These are phyloP conservation scores for Athene noctua DNA, from an alignment of 2,113 vertebrate genomes.

Conservation along the genomic window DNA sequence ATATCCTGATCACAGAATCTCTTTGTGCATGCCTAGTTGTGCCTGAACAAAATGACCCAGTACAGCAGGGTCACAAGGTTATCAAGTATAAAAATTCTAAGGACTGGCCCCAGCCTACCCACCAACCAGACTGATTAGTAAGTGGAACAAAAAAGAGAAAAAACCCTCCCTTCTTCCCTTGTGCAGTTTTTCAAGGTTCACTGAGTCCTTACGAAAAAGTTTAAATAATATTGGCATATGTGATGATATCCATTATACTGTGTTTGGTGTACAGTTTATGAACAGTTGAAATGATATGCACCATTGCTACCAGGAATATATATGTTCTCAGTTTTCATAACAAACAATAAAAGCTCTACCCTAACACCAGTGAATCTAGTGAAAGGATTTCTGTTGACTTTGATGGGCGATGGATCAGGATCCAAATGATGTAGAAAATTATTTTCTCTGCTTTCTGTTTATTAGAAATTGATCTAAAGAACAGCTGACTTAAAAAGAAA, in stretches of 20 bases:
- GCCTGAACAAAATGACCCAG: neutral
- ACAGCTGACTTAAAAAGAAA: neutral
- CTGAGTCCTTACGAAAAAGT: neutral
- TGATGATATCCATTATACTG: neutral
- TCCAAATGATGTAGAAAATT: neutral
- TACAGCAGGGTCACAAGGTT: neutral
- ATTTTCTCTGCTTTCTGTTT: neutral
- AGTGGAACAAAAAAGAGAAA: neutral
- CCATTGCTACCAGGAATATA: neutral
- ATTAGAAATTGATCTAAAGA: constrained; percentile 1
- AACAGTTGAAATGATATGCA: neutral
- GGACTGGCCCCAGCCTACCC: neutral
- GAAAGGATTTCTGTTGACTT: neutral
- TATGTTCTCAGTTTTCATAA: neutral
- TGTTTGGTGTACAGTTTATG: neutral
- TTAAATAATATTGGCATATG: neutral
- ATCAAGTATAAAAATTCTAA: neutral
- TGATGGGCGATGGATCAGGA: neutral
- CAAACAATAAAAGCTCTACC: neutral
- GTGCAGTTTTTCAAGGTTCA: neutral
- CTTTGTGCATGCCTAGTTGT: neutral
- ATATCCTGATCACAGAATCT: neutral
- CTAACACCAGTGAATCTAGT: neutral
- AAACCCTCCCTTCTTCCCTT: neutral
- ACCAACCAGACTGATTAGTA: neutral